A percentile compares a stretch with the other conserved stretches of the same genome.
These are phyloP conservation scores for Siniperca obscura DNA, from an alignment of 2,797 vertebrate genomes.

Conservation along the genomic window DNA sequence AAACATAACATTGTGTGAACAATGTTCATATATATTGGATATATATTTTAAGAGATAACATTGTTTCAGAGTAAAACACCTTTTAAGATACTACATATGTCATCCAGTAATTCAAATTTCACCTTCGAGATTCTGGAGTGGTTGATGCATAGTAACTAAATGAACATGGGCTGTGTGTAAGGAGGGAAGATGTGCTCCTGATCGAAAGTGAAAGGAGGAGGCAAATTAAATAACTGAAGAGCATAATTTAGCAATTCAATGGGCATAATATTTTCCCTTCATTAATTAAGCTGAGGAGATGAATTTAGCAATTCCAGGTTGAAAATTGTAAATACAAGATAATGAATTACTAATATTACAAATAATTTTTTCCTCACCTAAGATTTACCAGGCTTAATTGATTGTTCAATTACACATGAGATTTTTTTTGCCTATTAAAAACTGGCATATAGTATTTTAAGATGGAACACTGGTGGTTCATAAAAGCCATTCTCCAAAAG, in stretches of 20 bases:
- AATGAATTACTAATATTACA: constrained; percentile 31
- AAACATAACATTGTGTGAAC: neutral
- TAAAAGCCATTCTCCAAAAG: constrained; percentile 35
- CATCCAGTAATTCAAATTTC: neutral
- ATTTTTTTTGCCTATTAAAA: constrained; percentile 29
- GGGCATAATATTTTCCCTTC: neutral
- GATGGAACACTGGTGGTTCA: constrained; percentile 26
- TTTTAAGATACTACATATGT: neutral
- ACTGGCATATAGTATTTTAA: constrained; percentile 18
- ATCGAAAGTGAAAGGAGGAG: constrained; percentile 30
- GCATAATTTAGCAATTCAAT: constrained; percentile 44
- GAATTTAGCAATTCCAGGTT: constrained; percentile 38
- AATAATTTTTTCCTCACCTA: neutral
- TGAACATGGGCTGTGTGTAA: neutral
- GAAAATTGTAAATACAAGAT: constrained; percentile 35
- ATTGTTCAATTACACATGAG: constrained; percentile 19
- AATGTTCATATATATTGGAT: neutral
- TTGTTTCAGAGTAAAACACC: neutral
- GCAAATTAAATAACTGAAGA: constrained; percentile 30
- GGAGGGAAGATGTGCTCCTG: constrained; percentile 12
- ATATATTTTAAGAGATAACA: neutral
- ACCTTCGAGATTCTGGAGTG: neutral
- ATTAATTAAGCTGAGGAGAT: constrained; percentile 39
- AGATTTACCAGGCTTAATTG: constrained; percentile 17
- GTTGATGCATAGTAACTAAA: constrained; percentile 6